Evolutionary conservation across 2,113 vertebrate species (phyloP), one percentile per base, ranked within the genome.

Genomic region (Pluvialis apricaria): DNA sequence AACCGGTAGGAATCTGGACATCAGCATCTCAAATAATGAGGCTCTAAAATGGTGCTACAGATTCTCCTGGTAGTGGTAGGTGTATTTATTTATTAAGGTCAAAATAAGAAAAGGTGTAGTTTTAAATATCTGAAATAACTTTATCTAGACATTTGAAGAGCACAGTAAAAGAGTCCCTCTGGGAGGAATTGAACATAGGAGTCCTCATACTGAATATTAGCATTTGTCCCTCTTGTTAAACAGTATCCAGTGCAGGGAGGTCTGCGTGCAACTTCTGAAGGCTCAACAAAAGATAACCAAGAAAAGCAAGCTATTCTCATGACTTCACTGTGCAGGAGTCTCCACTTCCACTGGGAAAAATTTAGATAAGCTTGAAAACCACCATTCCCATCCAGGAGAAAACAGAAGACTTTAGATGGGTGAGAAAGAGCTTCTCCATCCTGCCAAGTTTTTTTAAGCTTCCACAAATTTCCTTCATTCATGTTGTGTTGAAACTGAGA

Each of bases 281-380:
- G 69, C 52, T 87, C 84, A 84, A 61, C 86, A 94, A 85, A 86
- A 86, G 89, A 89, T 91, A 92, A 94, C n/a, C 73, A 66, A 84
- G 77, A 89, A 79, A 92, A 88, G 26, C 57, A 89, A 95, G 42
- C 42, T 96, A 79, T 86, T 91, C 83, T 96, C 47, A 89, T 85
- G 29, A 36, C 57, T 92, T 89, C 73, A 68, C 47, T 89, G 17
- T 69, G 47, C 77, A 84, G 91, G 61, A 97, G 81, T 38, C 65
- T 92, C 88, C 91, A 82, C 16, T 86, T 92, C 80, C 57, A 91
- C 84, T 89, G 78, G 65, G 81, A 92, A 96, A 90, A 84, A 91
- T 64, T 84, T 57, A 94, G 96, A 94, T 96, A 94, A 89, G 87
- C 81, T 78, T 60, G 24, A 84, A 92, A 94, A 85, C 57, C 47